phyloP scores from a whole-genome alignment of 2,888 invertebrate species.

The Parapristionchus giblindavisi region DNA sequence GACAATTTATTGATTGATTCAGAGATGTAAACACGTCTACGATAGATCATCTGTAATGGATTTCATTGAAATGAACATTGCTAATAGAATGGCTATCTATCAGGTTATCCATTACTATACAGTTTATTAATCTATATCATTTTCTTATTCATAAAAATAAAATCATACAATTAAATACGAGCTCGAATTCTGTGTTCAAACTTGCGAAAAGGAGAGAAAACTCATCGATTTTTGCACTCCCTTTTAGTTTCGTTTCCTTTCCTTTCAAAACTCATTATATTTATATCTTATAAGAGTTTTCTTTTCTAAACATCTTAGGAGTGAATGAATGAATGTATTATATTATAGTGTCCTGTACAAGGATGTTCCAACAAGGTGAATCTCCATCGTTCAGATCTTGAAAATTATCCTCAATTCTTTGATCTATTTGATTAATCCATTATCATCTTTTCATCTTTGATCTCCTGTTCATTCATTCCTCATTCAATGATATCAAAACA shows the following conservation, averaged over 20 bases:
- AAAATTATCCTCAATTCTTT: constrained; percentile 32
- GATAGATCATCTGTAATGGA: background rate
- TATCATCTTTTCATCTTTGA: background rate
- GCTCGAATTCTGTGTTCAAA: too few species aligned
- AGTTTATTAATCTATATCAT: too few species aligned
- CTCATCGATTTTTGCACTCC: background rate
- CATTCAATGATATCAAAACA: too few species aligned
- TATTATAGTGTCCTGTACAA: constrained; percentile 45
- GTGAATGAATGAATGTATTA: too few species aligned
- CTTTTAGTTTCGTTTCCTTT: background rate
- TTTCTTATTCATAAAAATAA: too few species aligned
- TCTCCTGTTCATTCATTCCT: background rate
- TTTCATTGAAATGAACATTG: constrained; percentile 14
- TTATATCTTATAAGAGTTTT: too few species aligned
- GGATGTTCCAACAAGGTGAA: constrained; percentile 42
- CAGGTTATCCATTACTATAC: background rate
- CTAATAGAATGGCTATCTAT: constrained; percentile 3
- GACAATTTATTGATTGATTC: background rate
- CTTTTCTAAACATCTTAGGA: too few species aligned
- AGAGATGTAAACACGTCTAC: constrained; percentile 38
- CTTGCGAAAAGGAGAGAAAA: too few species aligned
- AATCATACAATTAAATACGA: too few species aligned
- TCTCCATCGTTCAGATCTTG: constrained; percentile 31
- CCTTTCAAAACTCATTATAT: too few species aligned
- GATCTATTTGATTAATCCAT: constrained; percentile 8